These are phyloP conservation scores for Aplocera efformata DNA, from an alignment of 2,888 invertebrate species.

Conservation along the genomic window DNA sequence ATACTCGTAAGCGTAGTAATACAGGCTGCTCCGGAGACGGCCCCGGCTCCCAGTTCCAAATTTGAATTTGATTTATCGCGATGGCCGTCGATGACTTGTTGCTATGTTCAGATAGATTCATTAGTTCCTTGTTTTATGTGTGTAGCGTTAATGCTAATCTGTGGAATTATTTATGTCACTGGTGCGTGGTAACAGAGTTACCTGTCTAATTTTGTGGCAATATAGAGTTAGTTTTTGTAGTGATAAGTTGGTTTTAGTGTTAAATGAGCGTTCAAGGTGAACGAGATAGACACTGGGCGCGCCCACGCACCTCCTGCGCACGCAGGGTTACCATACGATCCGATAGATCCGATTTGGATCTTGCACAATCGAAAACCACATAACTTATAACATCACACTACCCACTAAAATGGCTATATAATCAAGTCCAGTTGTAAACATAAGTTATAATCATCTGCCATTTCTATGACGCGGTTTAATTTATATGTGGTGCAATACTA, in stretches of 20 bases:
- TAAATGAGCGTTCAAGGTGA: slow-evolving; percentile 69
- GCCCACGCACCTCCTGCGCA: slow-evolving; percentile 62
- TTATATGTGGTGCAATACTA: background rate
- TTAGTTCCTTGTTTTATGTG: no score
- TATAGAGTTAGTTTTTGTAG: slow-evolving; percentile 41
- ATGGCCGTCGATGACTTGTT: no score
- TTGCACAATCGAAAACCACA: slow-evolving; percentile 14
- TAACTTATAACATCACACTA: slow-evolving; percentile 10
- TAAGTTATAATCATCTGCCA: slow-evolving; percentile 3
- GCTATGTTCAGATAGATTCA: no score
- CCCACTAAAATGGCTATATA: slow-evolving; percentile 11
- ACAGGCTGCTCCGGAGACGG: slow-evolving; percentile 59
- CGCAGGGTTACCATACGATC: slow-evolving; percentile 39
- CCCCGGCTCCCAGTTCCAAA: slow-evolving; percentile 3
- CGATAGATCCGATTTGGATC: slow-evolving; percentile 13
- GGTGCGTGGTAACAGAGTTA: no score
- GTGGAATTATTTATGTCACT: no score
- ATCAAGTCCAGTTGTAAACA: slow-evolving; percentile 1
- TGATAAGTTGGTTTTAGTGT: slow-evolving; percentile 48
- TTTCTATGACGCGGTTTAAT: background rate
- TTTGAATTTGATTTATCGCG: no score
- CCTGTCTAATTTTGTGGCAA: no score
- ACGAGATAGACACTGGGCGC: slow-evolving; percentile 54
- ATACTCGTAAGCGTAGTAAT: slow-evolving; percentile 76
- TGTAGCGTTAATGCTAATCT: no score